A percentile compares a stretch with the other conserved stretches of the same genome.
These are phyloP conservation scores for Eulimnadia texana DNA, from an alignment of 1,140 invertebrate species.

Conservation along the genomic window DNA sequence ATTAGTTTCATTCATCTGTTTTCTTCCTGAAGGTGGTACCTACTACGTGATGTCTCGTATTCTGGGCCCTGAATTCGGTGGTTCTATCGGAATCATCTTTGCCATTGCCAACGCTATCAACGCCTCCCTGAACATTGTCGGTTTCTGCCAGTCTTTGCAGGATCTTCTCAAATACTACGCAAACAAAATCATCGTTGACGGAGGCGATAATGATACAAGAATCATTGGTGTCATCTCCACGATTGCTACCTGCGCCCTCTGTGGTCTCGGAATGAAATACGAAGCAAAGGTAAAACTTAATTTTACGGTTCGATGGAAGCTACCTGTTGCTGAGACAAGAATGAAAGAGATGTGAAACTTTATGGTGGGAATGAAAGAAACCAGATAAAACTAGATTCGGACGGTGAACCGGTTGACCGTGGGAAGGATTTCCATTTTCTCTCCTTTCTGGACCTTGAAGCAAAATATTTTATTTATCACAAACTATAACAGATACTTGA, in stretches of 20 bases:
- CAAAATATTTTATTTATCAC: too few relatives aligned
- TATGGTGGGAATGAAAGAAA: too few relatives aligned
- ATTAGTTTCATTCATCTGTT: too few relatives aligned
- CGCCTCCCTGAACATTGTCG: conserved; percentile 46
- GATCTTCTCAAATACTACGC: conserved; percentile 27
- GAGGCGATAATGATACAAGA: conserved; percentile 31
- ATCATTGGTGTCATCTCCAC: conserved; percentile 25
- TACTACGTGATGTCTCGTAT: conserved; percentile 47
- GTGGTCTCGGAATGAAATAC: conserved; percentile 13
- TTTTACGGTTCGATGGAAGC: too few relatives aligned
- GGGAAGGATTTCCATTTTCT: too few relatives aligned
- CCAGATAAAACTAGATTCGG: too few relatives aligned
- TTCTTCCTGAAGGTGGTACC: conserved; percentile 45
- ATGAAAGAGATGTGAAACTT: too few relatives aligned
- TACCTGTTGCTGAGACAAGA: too few relatives aligned
- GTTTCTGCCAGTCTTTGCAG: conserved; percentile 44
- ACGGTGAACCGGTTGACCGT: too few relatives aligned
- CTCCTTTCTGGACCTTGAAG: too few relatives aligned
- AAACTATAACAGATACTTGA: too few relatives aligned
- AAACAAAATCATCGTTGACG: conserved; percentile 23
- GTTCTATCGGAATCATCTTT: conserved; percentile 47
- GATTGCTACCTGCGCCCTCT: conserved; percentile 3
- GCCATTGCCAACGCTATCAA: conserved; percentile 47
- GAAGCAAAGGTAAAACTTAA: conserved; percentile 13
- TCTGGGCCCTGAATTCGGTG: conserved; percentile 49